Conservation (phyloP, 2,113 vertebrate genomes). For the Tamias sibiricus region DNA sequence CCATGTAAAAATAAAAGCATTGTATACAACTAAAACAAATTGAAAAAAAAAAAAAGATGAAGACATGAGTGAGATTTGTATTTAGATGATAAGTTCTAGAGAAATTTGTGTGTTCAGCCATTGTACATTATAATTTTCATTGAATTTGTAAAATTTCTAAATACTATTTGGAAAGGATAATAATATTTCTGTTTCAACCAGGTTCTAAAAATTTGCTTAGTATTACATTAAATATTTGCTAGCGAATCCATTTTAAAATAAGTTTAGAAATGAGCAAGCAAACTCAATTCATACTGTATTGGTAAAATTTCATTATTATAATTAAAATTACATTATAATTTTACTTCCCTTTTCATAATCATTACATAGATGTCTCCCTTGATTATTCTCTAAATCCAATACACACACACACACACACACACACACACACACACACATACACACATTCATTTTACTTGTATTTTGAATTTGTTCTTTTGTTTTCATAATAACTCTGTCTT, state of each 20-base stretch:
- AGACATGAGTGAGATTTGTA: neutral
- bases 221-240: neutral
- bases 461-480: neutral
- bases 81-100: neutral
- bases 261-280: neutral
- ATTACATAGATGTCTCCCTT: neutral
- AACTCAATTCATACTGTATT: neutral
- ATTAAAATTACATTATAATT: neutral
- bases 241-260: neutral
- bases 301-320: neutral
- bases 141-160: neutral
- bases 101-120: neutral
- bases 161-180: neutral
- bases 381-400: neutral
- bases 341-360: neutral
- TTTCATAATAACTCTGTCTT: neutral
- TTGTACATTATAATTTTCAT: neutral
- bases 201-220: neutral
- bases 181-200: neutral
- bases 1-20: too few species aligned
- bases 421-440: neutral
- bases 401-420: neutral
- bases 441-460: neutral
- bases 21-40: too few species aligned
- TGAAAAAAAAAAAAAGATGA: too few species aligned